phyloP scores from a whole-genome alignment of 30 jellyfish, hydroid and myxozoan genomes.

The Cassiopea andromeda region DNA sequence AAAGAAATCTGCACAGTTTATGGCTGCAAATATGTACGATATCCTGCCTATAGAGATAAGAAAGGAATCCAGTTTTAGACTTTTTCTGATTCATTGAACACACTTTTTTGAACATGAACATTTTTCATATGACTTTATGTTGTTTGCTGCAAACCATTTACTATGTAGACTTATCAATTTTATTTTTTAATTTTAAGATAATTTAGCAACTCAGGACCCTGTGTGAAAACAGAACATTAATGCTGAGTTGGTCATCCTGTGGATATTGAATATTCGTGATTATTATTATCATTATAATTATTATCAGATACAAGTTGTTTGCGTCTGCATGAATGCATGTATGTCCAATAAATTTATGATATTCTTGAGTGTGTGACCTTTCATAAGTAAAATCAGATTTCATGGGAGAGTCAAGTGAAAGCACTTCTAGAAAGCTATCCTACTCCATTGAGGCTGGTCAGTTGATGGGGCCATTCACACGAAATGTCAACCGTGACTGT shows the following conservation, averaged over 20 bases:
- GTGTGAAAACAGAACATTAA: not conserved
- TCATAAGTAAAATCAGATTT: too few relatives aligned
- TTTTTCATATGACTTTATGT: not conserved
- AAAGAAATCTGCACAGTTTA: conserved; percentile 1
- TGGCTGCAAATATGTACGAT: not conserved
- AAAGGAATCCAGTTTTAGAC: not conserved
- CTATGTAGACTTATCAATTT: not conserved
- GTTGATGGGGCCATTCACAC: too few relatives aligned
- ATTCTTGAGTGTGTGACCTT: too few relatives aligned
- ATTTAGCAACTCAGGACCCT: not conserved
- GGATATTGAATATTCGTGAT: not conserved
- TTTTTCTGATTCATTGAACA: not conserved
- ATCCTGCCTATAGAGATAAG: not conserved
- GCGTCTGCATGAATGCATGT: too few relatives aligned
- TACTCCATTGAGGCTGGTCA: too few relatives aligned
- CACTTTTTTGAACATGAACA: not conserved
- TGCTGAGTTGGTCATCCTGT: not conserved
- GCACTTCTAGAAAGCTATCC: too few relatives aligned
- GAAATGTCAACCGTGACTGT: too few relatives aligned
- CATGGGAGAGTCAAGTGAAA: too few relatives aligned
- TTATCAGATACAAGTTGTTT: too few relatives aligned
- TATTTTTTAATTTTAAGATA: not conserved
- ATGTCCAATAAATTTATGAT: too few relatives aligned
- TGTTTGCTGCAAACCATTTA: not conserved
- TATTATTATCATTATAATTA: too few relatives aligned